Conservation (phyloP, 1,140 invertebrate species). For the Zaprionus capensis region DNA sequence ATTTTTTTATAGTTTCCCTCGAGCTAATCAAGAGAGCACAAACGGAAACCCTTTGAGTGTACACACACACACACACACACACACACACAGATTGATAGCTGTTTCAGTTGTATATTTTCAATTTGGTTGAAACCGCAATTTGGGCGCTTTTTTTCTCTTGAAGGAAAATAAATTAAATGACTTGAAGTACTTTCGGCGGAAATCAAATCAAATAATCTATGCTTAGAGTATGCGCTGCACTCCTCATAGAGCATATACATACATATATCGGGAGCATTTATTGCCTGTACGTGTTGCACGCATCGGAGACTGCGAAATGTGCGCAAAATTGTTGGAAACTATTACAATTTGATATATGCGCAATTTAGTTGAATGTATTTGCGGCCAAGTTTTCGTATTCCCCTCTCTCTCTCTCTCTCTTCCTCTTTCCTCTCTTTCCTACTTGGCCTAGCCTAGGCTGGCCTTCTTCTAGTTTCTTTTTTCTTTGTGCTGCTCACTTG, state of each 20-base stretch:
- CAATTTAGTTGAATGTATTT: constrained; percentile 62
- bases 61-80: not conserved
- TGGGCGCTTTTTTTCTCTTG: not conserved
- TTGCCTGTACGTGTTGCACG: constrained; percentile 62
- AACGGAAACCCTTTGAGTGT: constrained; percentile 21
- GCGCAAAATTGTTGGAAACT: constrained; percentile 64
- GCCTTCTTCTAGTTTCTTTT: not conserved
- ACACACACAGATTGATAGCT: constrained; percentile 34
- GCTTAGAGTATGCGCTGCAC: constrained; percentile 16
- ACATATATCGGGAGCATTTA: constrained; percentile 34
- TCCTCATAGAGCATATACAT: constrained; percentile 17
- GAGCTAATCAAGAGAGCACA: constrained; percentile 41
- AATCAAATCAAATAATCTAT: constrained; percentile 57
- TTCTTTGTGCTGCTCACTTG: constrained; percentile 21
- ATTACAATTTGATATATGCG: constrained; percentile 68
- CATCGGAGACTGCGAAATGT: constrained; percentile 57
- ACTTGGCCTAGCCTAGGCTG: not conserved
- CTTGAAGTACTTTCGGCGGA: constrained; percentile 33
- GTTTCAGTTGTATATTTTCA: constrained; percentile 44
- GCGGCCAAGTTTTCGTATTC: constrained; percentile 33
- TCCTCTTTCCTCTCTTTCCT: not conserved
- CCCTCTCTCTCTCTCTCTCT: not conserved
- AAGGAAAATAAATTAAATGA: constrained; percentile 38
- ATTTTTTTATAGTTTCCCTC: constrained; percentile 22
- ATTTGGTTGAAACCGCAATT: constrained; percentile 39